phyloP scores from a whole-genome alignment of 2,888 invertebrate species.

The Phaonia tiefii region DNA sequence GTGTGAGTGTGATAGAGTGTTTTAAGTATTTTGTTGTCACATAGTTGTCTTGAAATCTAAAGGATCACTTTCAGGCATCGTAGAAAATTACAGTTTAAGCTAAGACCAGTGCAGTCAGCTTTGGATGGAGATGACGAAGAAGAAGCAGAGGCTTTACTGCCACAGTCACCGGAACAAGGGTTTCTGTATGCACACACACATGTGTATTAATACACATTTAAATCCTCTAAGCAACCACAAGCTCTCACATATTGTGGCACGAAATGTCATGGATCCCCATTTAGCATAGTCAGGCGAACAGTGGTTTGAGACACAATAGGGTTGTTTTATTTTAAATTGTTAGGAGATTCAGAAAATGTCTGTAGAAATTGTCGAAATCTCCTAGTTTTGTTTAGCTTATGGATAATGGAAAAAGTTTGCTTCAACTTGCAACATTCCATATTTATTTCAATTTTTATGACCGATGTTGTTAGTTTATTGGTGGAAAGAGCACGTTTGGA shows the following conservation, averaged over 20 bases:
- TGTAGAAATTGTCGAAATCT: no score
- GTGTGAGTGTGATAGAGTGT: neutral
- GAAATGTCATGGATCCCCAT: slow-evolving; percentile 29
- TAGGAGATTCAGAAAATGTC: no score
- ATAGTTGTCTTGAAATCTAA: slow-evolving; percentile 63
- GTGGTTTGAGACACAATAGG: no score
- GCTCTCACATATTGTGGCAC: slow-evolving; percentile 24
- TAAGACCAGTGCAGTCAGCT: slow-evolving; percentile 10
- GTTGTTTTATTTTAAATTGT: no score
- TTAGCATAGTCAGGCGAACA: neutral
- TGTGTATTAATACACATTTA: neutral
- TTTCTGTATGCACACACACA: neutral
- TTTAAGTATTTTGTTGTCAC: slow-evolving; percentile 62
- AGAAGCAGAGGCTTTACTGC: slow-evolving; percentile 45
- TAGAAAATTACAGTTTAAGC: slow-evolving; percentile 56
- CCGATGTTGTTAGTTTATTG: no score
- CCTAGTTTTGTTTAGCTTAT: no score
- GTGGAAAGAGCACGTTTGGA: no score
- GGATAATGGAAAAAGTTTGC: no score
- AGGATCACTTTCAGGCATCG: slow-evolving; percentile 64
- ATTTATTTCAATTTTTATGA: no score
- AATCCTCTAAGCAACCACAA: slow-evolving; percentile 45
- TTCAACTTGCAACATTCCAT: no score
- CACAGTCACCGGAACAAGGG: neutral
- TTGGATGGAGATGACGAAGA: neutral